Evolutionary conservation across 2,888 invertebrate genomes (phyloP).

Genomic region (Magallana nippona): DNA sequence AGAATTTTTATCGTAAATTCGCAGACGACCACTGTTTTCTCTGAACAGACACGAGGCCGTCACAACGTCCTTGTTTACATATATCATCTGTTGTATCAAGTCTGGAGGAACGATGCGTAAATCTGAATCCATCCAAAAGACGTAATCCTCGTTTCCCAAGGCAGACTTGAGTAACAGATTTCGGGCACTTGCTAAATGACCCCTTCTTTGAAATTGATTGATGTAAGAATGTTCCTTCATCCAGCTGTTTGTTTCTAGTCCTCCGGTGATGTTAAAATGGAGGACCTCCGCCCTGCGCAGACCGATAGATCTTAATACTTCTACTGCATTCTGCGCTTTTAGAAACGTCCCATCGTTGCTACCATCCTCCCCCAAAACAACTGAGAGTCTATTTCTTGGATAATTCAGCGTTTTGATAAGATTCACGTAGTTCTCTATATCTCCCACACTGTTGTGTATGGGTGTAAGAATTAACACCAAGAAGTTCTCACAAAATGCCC

Average conservation of each 20-base stretch:
- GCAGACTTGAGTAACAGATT: conserved; percentile 67
- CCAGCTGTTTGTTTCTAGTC: conserved; percentile 60
- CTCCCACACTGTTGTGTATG: conserved; percentile 68
- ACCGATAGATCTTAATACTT: conserved; percentile 57
- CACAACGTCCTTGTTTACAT: conserved; percentile 69
- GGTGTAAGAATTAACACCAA: conserved; percentile 73
- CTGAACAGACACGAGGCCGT: conserved; percentile 70
- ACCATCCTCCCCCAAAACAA: conserved; percentile 76
- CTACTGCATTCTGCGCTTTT: conserved; percentile 60
- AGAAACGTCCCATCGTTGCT: conserved; percentile 70
- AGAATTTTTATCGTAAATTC: conserved; percentile 73
- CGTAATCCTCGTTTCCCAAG: conserved; percentile 69
- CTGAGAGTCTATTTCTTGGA: conserved; percentile 70
- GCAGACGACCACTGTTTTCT: conserved; percentile 52
- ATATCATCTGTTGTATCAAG: conserved; percentile 72
- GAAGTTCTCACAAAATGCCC: conserved; percentile 53
- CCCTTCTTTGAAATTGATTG: conserved; percentile 67
- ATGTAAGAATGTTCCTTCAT: conserved; percentile 63
- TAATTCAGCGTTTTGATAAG: conserved; percentile 70
- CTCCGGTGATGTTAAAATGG: conserved; percentile 65
- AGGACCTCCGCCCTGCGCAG: conserved; percentile 67
- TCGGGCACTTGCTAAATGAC: conserved; percentile 72
- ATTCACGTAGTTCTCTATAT: conserved; percentile 63
- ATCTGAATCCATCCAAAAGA: conserved; percentile 76
- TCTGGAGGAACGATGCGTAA: conserved; percentile 67